Base-by-base conservation (phyloP, 2,797 vertebrate species). In the Sebastes aleutianus region DNA sequence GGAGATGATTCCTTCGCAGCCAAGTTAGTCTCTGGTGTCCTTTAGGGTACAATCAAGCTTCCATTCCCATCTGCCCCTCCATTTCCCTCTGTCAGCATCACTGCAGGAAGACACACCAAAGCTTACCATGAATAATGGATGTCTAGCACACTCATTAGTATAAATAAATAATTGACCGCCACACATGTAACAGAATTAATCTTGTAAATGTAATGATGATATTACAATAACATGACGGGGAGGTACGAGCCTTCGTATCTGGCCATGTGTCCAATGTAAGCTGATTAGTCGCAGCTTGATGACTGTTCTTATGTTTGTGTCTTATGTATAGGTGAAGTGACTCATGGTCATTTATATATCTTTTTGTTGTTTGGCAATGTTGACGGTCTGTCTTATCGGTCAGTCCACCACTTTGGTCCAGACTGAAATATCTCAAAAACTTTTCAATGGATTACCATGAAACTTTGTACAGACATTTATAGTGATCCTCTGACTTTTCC, bases 41-140 rank as follows among this genome's bases (percentile, higher is more conserved):
- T 89, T 89, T 12, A 74, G 73, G 74, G 68, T 58, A 70, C 79
- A 76, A 79, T 91, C 69, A 67, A 75, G 74, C 74, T 73, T 72
- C 73, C 64, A 50, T 78, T 79, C 83, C 66, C 75, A 71, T 91
- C 88, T 85, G 79, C 79, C 62, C 63, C 67, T 71, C 75, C 50
- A 57, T 82, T 86, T 86, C 74, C 76, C 72, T 72, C 74, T 13
- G 79, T 88, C 92, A 93, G 91, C 90, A 79, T 83, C 85, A 69
- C 82, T 85, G 27, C 72, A 82, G 82, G 71, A 88, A 71, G 50
- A 76, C 80, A 77, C 73, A 79, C 65, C 84, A 27, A 70, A 32
- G 36, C 81, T 85, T 70, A 70, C 16, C 56, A 90, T 94, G 82
- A 91, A 93, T 93, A 91, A 89, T 91, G 63, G 39, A 93, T 89